A percentile compares a stretch with the other conserved stretches of the same genome.
phyloP scores from a whole-genome alignment of 2,888 invertebrate genomes.

The Oligia latruncula region DNA sequence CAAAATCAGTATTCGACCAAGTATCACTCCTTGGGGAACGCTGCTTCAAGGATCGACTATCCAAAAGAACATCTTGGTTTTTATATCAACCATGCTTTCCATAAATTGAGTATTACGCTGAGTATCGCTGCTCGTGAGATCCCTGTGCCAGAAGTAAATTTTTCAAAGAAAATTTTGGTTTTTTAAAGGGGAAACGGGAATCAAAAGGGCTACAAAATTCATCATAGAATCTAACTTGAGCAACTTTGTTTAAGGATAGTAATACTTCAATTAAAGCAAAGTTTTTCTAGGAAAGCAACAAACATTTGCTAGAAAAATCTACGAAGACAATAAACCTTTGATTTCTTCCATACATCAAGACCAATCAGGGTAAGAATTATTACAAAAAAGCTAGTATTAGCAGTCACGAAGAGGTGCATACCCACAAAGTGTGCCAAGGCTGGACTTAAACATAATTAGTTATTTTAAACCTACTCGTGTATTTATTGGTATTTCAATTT shows the following conservation, averaged over 20 bases:
- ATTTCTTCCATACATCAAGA: slow-evolving; percentile 17
- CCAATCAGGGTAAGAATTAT: slow-evolving; percentile 36
- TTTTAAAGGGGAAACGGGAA: background rate
- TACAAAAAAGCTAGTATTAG: slow-evolving; percentile 52
- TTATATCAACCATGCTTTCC: background rate
- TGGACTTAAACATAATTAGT: slow-evolving; percentile 65
- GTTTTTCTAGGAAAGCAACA: background rate
- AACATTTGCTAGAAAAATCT: background rate
- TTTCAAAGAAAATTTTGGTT: background rate
- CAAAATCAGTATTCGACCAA: background rate
- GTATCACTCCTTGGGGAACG: too few relatives aligned
- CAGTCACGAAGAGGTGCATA: slow-evolving; percentile 64
- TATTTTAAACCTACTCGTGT: slow-evolving; percentile 61
- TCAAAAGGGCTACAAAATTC: background rate
- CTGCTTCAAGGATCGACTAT: background rate
- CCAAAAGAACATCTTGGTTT: background rate
- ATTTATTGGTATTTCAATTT: slow-evolving; percentile 65
- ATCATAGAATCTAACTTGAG: background rate
- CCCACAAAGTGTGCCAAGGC: slow-evolving; percentile 64
- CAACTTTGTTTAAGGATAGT: background rate
- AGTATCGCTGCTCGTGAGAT: background rate
- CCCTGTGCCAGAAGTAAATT: too few relatives aligned
- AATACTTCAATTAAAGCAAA: background rate
- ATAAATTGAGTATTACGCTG: background rate
- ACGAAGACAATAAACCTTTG: slow-evolving; percentile 24